Percentiles rank a stretch among this genome's conserved stretches.
phyloP scores from a whole-genome alignment of 2,113 vertebrate species.

The Bubo scandiacus region DNA sequence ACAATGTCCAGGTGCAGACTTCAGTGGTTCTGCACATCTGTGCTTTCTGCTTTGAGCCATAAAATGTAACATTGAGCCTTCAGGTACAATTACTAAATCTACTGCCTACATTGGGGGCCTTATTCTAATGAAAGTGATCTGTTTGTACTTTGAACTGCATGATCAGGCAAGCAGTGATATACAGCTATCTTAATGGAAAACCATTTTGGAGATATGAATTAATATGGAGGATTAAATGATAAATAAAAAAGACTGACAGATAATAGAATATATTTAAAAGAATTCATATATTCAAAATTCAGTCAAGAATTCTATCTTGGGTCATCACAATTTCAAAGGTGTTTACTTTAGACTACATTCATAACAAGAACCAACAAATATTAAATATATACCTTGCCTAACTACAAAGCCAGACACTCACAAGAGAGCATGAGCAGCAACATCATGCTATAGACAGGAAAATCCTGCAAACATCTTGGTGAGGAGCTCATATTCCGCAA shows the following conservation, averaged over 20 bases:
- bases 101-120: not conserved
- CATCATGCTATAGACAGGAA: not conserved
- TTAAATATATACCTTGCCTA: not conserved
- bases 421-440: not conserved
- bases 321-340: not conserved
- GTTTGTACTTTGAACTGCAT: not conserved
- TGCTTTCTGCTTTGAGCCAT: not conserved
- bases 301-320: not conserved
- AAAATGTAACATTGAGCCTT: not conserved
- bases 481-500: not conserved
- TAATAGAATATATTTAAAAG: not conserved
- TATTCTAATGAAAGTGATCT: not conserved
- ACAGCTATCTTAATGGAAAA: not conserved
- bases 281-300: not conserved
- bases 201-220: not conserved
- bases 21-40: not conserved
- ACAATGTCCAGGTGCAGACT: not conserved
- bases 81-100: not conserved
- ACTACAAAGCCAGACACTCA: not conserved
- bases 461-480: not conserved
- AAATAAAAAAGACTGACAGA: not conserved
- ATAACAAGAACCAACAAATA: not conserved
- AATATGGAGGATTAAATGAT: not conserved
- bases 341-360: not conserved
- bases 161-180: not conserved